These are phyloP conservation scores for Glyphotaelius pellucidus DNA, from an alignment of 2,888 invertebrate genomes.

Conservation along the genomic window DNA sequence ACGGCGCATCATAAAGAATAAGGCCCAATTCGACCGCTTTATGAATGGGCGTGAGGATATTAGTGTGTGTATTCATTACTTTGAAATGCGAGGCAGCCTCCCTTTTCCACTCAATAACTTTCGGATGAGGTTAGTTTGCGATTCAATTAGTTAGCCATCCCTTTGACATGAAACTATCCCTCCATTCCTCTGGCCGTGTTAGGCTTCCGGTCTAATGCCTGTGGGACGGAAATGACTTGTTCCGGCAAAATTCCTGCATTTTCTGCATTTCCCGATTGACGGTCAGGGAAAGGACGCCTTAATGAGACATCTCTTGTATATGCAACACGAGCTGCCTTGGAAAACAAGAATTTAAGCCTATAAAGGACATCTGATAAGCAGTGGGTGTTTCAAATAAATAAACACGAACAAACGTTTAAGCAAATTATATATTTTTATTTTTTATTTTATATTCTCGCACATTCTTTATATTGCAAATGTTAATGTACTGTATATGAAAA, in stretches of 20 bases:
- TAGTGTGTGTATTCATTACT: background rate
- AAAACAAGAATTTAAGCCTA: background rate
- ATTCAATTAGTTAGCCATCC: constrained; percentile 32
- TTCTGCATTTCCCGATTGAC: background rate
- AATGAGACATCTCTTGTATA: background rate
- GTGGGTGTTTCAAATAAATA: background rate
- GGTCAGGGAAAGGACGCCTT: background rate
- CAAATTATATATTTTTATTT: no score
- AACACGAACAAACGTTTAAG: background rate
- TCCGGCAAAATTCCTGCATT: background rate
- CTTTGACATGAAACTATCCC: constrained; percentile 13
- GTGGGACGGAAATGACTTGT: background rate
- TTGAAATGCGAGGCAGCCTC: background rate
- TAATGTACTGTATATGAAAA: no score
- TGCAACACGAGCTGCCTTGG: background rate
- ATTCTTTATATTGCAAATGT: no score
- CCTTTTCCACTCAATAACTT: constrained; percentile 32
- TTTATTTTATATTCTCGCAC: no score
- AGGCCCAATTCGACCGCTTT: background rate
- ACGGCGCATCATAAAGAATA: background rate
- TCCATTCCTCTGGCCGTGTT: background rate
- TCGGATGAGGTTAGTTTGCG: constrained; percentile 8
- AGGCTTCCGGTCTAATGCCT: background rate
- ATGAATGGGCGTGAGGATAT: background rate
- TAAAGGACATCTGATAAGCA: background rate